Percentiles rank a stretch among this genome's conserved stretches.
phyloP scores from a whole-genome alignment of 2,797 vertebrate genomes.

The Hybognathus amarus region DNA sequence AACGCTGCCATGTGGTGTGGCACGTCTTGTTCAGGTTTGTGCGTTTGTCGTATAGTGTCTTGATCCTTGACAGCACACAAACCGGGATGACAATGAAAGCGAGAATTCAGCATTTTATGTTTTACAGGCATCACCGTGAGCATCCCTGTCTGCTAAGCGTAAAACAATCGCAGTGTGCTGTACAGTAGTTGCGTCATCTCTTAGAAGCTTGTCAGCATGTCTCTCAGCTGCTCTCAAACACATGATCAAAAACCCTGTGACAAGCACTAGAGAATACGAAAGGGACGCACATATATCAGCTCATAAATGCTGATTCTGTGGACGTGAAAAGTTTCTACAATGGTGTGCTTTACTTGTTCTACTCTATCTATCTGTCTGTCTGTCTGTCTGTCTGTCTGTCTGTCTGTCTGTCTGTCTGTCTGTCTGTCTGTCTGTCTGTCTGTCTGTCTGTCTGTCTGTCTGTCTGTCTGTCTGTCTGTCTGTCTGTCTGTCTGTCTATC shows the following conservation, averaged over 20 bases:
- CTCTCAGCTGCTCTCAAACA: constrained; percentile 10
- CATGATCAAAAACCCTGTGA: constrained; percentile 33
- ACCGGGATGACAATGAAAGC: constrained; percentile 32
- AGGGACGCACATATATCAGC: background rate
- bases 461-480: background rate
- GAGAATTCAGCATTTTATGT: constrained; percentile 23
- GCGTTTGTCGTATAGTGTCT: background rate
- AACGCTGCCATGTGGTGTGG: background rate
- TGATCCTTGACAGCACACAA: constrained; percentile 30
- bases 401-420: background rate
- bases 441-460: background rate
- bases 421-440: background rate
- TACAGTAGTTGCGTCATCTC: constrained; percentile 28
- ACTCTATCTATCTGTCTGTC: background rate
- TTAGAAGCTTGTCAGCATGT: constrained; percentile 40
- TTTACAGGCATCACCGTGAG: constrained; percentile 16
- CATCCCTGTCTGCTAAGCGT: constrained; percentile 25
- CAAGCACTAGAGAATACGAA: constrained; percentile 9
- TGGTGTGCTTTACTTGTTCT: background rate
- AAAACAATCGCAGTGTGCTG: constrained; percentile 5
- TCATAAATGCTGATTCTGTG: background rate
- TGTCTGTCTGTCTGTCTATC: too few species aligned
- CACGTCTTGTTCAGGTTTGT: background rate
- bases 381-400: too few species aligned
- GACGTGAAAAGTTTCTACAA: background rate